Conservation (phyloP, 2,797 vertebrate species). For the Pangasius krempfi region DNA sequence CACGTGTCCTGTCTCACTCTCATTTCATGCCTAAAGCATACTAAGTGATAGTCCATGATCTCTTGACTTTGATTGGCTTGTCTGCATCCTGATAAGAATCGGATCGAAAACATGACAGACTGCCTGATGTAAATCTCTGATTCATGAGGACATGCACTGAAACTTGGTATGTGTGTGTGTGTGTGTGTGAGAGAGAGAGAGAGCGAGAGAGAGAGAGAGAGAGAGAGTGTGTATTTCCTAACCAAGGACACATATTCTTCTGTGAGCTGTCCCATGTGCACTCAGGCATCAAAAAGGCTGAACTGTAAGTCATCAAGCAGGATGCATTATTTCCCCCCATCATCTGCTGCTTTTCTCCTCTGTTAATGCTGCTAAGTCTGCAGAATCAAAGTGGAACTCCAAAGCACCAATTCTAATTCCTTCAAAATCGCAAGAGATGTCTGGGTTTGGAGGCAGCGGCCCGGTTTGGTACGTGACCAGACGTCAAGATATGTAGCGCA, state of each 20-base stretch:
- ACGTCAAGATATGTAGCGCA: slow-evolving; percentile 59
- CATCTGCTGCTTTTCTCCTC: slow-evolving; percentile 23
- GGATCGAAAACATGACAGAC: slow-evolving; percentile 33
- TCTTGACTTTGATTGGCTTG: slow-evolving; percentile 45
- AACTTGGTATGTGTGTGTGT: neutral
- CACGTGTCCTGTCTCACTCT: slow-evolving; percentile 23
- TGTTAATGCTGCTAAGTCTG: slow-evolving; percentile 57
- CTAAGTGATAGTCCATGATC: slow-evolving; percentile 40
- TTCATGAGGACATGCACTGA: neutral
- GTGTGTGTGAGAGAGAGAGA: neutral
- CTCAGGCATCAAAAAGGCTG: slow-evolving; percentile 18
- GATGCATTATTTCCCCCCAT: slow-evolving; percentile 10
- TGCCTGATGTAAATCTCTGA: slow-evolving; percentile 50
- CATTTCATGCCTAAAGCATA: slow-evolving; percentile 27
- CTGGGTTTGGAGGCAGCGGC: slow-evolving; percentile 52
- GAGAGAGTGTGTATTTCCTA: neutral
- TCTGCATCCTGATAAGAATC: slow-evolving; percentile 43
- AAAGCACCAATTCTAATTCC: slow-evolving; percentile 61
- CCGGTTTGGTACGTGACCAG: slow-evolving; percentile 61
- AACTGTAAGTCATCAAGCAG: neutral
- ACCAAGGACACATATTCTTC: slow-evolving; percentile 36
- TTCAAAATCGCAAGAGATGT: slow-evolving; percentile 60
- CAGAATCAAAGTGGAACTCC: slow-evolving; percentile 56
- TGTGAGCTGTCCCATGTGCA: neutral
- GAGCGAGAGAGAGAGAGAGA: neutral